A percentile compares a stretch with the other conserved stretches of the same genome.
Evolutionary conservation across 2,888 invertebrate species (phyloP).

Genomic region (Psylliodes chrysocephalus): DNA sequence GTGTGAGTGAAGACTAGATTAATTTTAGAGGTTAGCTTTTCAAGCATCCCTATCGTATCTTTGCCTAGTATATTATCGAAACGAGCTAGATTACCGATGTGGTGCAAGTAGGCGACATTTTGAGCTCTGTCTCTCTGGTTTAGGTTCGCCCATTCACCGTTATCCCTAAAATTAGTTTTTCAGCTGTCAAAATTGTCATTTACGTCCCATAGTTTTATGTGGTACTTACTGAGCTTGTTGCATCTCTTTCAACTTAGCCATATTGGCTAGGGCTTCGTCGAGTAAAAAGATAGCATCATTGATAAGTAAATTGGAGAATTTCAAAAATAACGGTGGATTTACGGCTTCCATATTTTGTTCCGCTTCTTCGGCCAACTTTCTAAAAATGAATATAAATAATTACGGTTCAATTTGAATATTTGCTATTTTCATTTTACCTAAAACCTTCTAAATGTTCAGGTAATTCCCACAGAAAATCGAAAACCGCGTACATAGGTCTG

Average conservation of each 20-base stretch:
- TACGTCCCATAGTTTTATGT: neutral
- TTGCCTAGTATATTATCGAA: conserved; percentile 93
- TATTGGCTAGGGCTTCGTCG: conserved; percentile 90
- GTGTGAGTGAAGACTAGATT: conserved; percentile 88
- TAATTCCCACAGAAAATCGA: conserved; percentile 91
- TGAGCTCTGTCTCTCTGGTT: conserved; percentile 79
- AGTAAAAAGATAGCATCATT: conserved; percentile 97
- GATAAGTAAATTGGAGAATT: conserved; percentile 95
- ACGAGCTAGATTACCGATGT: conserved; percentile 84
- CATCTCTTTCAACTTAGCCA: conserved; percentile 87
- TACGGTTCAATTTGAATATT: neutral
- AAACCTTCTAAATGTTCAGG: conserved; percentile 82
- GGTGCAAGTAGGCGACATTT: conserved; percentile 76
- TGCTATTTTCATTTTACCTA: conserved; percentile 66
- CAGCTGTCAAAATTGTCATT: neutral
- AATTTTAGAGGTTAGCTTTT: conserved; percentile 79
- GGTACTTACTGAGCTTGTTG: conserved; percentile 75
- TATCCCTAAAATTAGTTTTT: conserved; percentile 66
- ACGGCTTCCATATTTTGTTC: conserved; percentile 90
- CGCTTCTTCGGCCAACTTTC: conserved; percentile 81
- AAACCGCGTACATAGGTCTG: conserved; percentile 92
- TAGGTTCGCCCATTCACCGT: conserved; percentile 79
- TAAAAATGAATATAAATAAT: conserved; percentile 62
- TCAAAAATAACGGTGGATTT: conserved; percentile 89
- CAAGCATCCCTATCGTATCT: conserved; percentile 87